Evolutionary conservation across 2,797 vertebrate species (phyloP), one percentile per base, ranked within the genome.

Genomic region (Ammospiza maritima): DNA sequence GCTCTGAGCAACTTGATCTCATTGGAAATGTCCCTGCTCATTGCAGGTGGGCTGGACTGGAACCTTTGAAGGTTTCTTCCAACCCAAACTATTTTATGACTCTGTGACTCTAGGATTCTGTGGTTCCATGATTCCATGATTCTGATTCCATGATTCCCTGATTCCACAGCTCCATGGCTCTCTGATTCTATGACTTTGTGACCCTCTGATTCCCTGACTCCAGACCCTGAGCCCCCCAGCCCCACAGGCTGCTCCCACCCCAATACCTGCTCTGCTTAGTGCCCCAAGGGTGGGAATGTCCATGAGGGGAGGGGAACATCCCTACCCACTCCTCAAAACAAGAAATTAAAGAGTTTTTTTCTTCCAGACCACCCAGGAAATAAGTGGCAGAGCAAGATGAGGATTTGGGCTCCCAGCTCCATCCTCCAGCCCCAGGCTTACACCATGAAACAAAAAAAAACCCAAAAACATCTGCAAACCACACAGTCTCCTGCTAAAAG

Each of bases 351-450:
- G 79, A 36, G 1, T 6, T 10, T 64, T 64, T 94, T 95, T 71
- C 64, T 66, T 42, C n/a, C 58, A 88, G 94, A 92, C 92, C 92
- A 93, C 82, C 82, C 73, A 94, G 45, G 51, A 89, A 78, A 77
- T 42, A 75, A 78, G 25, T 26, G 60, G 47, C 1, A 6, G 66
- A 40, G 44, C 23, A 53, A 67, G 75, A 89, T 76, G 16, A 76
- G 67, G 45, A 16, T 60, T 32, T 75, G 58, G n/a, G 29, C 32
- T 85, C 79, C 18, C 53, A 82, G 40, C 38, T 88, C 62, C 62
- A 57, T 56, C 72, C 38, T 57, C 60, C 81, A 74, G 70, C 79
- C 76, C 26, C 34, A 70, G 58, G 70, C 40, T 86, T 60, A 78
- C 50, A 91, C n/a, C 82, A 50, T 0, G 0, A 75, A 87, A 74